phyloP scores from a whole-genome alignment of 1,140 invertebrate genomes.

The Oncopeltus fasciatus region DNA sequence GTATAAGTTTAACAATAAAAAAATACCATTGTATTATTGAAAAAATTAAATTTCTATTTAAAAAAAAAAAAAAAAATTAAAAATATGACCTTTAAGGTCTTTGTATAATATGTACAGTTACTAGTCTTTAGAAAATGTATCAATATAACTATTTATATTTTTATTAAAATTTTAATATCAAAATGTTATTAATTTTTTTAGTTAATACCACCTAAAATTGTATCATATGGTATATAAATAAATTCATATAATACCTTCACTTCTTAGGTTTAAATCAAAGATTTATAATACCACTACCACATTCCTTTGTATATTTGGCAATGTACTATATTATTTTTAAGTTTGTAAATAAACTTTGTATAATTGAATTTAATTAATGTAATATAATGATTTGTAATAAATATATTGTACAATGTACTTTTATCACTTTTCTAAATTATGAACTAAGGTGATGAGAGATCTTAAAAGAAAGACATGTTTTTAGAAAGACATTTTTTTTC shows the following conservation, averaged over 20 bases:
- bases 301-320: slow-evolving; percentile 14
- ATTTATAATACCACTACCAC: not conserved
- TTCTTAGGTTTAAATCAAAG: not conserved
- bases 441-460: no score
- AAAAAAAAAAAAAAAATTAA: no score
- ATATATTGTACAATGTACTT: no score
- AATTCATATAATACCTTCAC: not conserved
- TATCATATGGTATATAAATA: not conserved
- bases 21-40: no score
- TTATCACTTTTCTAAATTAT: no score
- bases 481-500: no score
- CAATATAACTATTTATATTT: slow-evolving; percentile 12
- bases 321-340: slow-evolving; percentile 10
- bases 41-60: no score
- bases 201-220: slow-evolving; percentile 2
- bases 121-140: slow-evolving; percentile 5
- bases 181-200: not conserved
- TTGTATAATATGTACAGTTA: slow-evolving; percentile 7
- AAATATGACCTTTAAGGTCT: no score
- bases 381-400: not conserved
- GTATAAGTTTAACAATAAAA: not conserved
- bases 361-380: not conserved
- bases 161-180: slow-evolving; percentile 11
- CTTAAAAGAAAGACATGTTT: no score
- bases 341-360: slow-evolving; percentile 13